Percentiles rank a stretch among this genome's conserved stretches.
Conservation (phyloP, 2,888 invertebrate genomes). For the Uloborus plumipes region DNA sequence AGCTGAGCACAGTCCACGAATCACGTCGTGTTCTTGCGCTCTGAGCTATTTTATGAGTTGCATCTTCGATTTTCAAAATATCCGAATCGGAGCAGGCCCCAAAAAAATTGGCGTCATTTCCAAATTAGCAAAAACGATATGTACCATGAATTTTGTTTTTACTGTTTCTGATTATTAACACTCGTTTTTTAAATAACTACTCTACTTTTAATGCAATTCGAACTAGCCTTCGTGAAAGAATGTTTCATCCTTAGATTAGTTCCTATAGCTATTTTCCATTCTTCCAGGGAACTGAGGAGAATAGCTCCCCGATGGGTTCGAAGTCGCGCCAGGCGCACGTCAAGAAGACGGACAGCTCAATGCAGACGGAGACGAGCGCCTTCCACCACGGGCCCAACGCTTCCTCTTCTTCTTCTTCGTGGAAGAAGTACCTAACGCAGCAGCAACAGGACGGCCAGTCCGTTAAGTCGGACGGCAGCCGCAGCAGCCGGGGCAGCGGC, state of each 20-base stretch:
- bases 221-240: not conserved
- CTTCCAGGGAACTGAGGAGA: constrained; percentile 33
- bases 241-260: too few species aligned
- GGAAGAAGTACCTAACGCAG: constrained; percentile 65
- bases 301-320: constrained; percentile 18
- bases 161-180: too few species aligned
- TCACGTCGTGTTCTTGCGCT: too few species aligned
- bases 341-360: constrained; percentile 75
- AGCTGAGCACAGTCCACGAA: too few species aligned
- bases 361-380: constrained; percentile 75
- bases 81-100: too few species aligned
- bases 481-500: constrained; percentile 18
- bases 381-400: constrained; percentile 70
- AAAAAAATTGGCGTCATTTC: too few species aligned
- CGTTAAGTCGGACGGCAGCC: constrained; percentile 28
- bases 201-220: too few species aligned
- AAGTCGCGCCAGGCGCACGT: constrained; percentile 65
- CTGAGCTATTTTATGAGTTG: too few species aligned
- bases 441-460: constrained; percentile 41
- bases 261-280: not conserved
- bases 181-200: too few species aligned
- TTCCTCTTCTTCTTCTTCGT: constrained; percentile 36
- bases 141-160: too few species aligned
- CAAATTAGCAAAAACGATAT: too few species aligned
- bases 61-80: too few species aligned